These are phyloP conservation scores for Papilio protenor DNA, from an alignment of 2,888 invertebrate species.

Conservation along the genomic window DNA sequence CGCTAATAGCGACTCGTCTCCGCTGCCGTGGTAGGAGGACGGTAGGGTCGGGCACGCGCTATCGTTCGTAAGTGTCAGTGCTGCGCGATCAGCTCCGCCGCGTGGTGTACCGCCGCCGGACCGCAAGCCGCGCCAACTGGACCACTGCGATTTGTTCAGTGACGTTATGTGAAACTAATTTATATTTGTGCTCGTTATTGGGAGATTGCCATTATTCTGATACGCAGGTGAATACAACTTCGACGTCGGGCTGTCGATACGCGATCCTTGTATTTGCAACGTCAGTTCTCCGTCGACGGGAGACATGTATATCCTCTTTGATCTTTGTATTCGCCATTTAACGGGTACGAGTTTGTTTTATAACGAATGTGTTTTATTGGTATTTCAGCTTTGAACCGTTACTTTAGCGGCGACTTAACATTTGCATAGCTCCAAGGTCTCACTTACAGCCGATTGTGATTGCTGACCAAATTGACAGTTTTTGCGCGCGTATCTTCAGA, in stretches of 20 bases:
- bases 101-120: conserved; percentile 68
- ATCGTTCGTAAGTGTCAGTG: conserved; percentile 81
- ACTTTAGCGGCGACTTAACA: conserved; percentile 30
- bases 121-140: conserved; percentile 62
- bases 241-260: conserved; percentile 42
- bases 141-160: conserved; percentile 73
- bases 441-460: conserved; percentile 29
- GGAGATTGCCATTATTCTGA: conserved; percentile 61
- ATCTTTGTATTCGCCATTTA: conserved; percentile 49
- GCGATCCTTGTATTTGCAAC: conserved; percentile 57
- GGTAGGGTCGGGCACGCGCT: conserved; percentile 76
- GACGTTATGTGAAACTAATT: conserved; percentile 73
- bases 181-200: conserved; percentile 62
- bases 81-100: conserved; percentile 75
- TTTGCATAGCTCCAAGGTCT: conserved; percentile 40
- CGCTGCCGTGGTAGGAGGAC: conserved; percentile 69
- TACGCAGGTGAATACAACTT: conserved; percentile 67
- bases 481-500: conserved; percentile 16
- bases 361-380: conserved; percentile 40
- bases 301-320: conserved; percentile 47
- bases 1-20: conserved; percentile 57
- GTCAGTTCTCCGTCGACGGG: conserved; percentile 58
- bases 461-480: conserved; percentile 31
- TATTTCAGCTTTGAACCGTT: conserved; percentile 37
- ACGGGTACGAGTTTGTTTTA: conserved; percentile 37